A percentile compares a stretch with the other conserved stretches of the same genome.
These are phyloP conservation scores for Genyomyrus donnyi DNA, from an alignment of 2,113 vertebrate species.

Conservation along the genomic window DNA sequence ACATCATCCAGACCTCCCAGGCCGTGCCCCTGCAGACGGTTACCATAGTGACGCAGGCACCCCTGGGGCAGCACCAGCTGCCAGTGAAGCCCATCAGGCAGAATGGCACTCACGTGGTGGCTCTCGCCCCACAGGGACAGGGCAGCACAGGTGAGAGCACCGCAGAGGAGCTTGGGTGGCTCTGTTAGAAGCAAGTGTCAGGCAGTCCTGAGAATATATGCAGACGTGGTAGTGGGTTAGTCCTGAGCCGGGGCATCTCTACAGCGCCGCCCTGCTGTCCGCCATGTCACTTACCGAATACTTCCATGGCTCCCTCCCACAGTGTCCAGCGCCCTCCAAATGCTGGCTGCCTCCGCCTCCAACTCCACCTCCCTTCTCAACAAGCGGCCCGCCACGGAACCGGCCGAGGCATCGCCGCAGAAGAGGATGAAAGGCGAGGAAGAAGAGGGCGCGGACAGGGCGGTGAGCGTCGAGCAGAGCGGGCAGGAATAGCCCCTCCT, in stretches of 20 bases:
- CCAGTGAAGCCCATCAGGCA: slow-evolving; percentile 57
- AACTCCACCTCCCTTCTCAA: slow-evolving; percentile 85
- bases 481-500: slow-evolving; percentile 61
- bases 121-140: background rate
- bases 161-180: background rate
- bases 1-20: slow-evolving; percentile 78
- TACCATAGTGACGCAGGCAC: slow-evolving; percentile 80
- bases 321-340: slow-evolving; percentile 81
- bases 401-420: slow-evolving; percentile 63
- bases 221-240: background rate
- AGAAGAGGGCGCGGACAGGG: slow-evolving; percentile 61
- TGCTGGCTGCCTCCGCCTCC: slow-evolving; percentile 84
- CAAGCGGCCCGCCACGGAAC: slow-evolving; percentile 81
- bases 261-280: background rate
- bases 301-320: slow-evolving; percentile 31
- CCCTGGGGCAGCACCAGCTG: slow-evolving; percentile 93
- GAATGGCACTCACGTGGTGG: background rate
- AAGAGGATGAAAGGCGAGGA: slow-evolving; percentile 78
- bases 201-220: background rate
- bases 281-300: background rate
- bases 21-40: slow-evolving; percentile 77
- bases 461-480: slow-evolving; percentile 58
- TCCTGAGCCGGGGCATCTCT: background rate
- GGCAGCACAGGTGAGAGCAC: background rate
- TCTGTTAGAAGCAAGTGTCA: background rate